These are phyloP conservation scores for Drosophila varians DNA, from an alignment of 1,140 invertebrate species.

Conservation along the genomic window DNA sequence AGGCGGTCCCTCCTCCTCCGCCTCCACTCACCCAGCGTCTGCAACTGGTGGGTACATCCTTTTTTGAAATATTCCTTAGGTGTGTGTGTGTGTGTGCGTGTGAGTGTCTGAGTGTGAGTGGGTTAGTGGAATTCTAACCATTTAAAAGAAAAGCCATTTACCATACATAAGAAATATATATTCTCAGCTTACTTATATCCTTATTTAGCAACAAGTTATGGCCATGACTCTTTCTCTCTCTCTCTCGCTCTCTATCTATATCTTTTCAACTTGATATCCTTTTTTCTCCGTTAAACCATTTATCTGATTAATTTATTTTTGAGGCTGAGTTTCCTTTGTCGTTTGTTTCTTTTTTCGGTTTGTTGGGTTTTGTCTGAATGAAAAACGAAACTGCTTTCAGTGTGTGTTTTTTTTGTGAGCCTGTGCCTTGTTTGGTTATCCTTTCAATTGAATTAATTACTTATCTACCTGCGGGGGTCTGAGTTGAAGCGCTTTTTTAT, in stretches of 20 bases:
- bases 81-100: conserved; percentile 8
- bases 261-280: not conserved
- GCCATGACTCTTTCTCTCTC: conserved; percentile 31
- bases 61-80: not conserved
- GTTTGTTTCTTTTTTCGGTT: conserved; percentile 49
- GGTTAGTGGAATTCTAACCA: conserved; percentile 4
- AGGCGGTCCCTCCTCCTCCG: conserved; percentile 26
- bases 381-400: conserved; percentile 61
- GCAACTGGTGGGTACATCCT: conserved; percentile 72
- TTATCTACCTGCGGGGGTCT: conserved; percentile 14
- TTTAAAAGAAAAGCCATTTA: conserved; percentile 21
- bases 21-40: conserved; percentile 32
- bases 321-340: conserved; percentile 52
- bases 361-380: conserved; percentile 61
- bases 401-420: conserved; percentile 53
- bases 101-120: conserved; percentile 27
- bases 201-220: conserved; percentile 68
- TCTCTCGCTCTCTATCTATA: conserved; percentile 16
- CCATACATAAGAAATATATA: conserved; percentile 27
- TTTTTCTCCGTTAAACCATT: conserved; percentile 8
- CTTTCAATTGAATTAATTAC: conserved; percentile 20
- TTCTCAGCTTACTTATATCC: conserved; percentile 22
- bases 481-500: conserved; percentile 46
- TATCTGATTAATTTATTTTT: conserved; percentile 36
- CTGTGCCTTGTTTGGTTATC: conserved; percentile 53